These are phyloP conservation scores for Poecile atricapillus DNA, from an alignment of 2,113 vertebrate genomes.

Conservation along the genomic window DNA sequence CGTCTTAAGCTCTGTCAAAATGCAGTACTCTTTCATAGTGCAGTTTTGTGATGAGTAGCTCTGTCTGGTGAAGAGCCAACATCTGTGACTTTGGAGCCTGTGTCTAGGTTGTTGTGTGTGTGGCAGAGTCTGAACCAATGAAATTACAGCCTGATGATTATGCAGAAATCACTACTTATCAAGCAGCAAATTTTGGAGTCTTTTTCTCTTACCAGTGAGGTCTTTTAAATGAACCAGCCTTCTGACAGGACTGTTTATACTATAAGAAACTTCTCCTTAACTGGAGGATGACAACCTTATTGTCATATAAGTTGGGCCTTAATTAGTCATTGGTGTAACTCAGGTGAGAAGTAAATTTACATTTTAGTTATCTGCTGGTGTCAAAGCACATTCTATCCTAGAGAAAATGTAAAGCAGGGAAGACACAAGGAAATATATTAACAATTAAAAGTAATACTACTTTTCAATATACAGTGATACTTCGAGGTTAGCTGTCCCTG, in stretches of 20 bases:
- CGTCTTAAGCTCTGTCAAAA: not conserved
- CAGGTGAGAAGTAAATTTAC: not conserved
- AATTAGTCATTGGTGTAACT: not conserved
- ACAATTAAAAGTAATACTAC: not conserved
- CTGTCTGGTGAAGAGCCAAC: not conserved
- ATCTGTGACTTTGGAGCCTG: not conserved
- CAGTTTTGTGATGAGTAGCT: not conserved
- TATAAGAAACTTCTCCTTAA: not conserved
- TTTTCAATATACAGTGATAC: not conserved
- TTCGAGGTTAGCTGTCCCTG: not conserved
- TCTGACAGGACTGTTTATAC: not conserved
- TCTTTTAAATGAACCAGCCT: not conserved
- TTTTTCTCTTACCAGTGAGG: not conserved
- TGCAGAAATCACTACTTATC: not conserved
- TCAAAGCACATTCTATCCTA: not conserved
- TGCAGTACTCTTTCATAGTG: not conserved
- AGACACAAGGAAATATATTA: not conserved
- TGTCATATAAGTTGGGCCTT: not conserved
- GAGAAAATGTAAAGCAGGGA: not conserved
- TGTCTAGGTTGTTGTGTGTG: not conserved
- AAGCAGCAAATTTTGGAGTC: not conserved
- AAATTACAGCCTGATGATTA: not conserved
- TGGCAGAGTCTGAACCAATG: not conserved
- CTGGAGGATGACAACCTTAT: not conserved
- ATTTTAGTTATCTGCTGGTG: not conserved